phyloP scores from a whole-genome alignment of 2,888 invertebrate species.

The Clunio marinus region DNA sequence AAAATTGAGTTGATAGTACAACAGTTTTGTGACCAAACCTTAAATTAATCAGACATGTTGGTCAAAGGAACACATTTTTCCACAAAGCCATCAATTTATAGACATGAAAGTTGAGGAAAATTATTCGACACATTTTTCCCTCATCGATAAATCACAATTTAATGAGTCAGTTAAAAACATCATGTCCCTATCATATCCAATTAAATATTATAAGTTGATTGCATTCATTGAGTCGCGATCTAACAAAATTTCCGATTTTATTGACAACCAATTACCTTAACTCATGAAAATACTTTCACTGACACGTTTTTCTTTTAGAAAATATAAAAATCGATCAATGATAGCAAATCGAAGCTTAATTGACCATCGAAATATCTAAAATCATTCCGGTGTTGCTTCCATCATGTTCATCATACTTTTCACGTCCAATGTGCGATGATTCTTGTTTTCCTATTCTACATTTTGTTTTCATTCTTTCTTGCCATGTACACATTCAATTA shows the following conservation, averaged over 20 bases:
- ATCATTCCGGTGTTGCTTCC: conserved; percentile 6
- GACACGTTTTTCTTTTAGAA: too few species aligned
- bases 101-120: conserved; percentile 22
- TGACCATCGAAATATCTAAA: conserved; percentile 3
- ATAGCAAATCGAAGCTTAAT: conserved; percentile 25
- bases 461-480: neutral
- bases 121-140: neutral
- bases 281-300: too few species aligned
- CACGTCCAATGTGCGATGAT: conserved; percentile 22
- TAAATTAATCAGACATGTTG: neutral
- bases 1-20: neutral
- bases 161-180: conserved; percentile 33
- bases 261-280: too few species aligned
- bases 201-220: neutral
- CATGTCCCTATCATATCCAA: neutral
- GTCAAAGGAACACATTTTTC: conserved; percentile 14
- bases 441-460: neutral
- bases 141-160: conserved; percentile 30
- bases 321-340: conserved; percentile 12
- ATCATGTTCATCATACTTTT: conserved; percentile 14
- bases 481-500: conserved; percentile 32
- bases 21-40: neutral
- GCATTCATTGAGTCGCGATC: too few species aligned
- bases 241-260: too few species aligned
- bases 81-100: conserved; percentile 22